Percentiles rank a stretch among this genome's conserved stretches.
Conservation (phyloP, 2,888 invertebrate genomes). For the Melanostoma mellinum region DNA sequence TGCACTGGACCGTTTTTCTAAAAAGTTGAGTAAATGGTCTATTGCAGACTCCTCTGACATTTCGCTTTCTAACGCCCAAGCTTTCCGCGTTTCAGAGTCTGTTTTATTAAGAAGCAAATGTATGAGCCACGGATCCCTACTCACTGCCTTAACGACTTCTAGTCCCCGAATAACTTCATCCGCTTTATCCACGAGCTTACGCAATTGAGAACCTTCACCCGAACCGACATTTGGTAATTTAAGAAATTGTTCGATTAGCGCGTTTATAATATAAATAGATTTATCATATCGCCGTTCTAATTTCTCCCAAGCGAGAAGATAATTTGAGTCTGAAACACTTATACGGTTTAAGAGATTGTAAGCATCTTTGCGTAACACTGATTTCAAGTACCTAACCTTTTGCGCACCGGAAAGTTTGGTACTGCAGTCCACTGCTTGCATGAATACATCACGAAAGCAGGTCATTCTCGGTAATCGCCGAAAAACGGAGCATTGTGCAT, state of each 20-base stretch:
- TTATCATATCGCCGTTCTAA: not conserved
- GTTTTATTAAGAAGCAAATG: slow-evolving; percentile 13
- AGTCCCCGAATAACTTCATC: not conserved
- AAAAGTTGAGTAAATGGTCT: not conserved
- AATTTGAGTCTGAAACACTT: not conserved
- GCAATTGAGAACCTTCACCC: not conserved
- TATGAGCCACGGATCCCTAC: slow-evolving; percentile 12
- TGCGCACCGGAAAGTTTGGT: not conserved
- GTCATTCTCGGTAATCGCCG: slow-evolving; percentile 5
- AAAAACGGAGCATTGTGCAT: slow-evolving; percentile 4
- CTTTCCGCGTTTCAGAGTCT: not conserved
- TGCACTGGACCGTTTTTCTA: slow-evolving; percentile 23
- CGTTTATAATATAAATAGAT: not conserved
- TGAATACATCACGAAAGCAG: not conserved
- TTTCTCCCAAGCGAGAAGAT: not conserved
- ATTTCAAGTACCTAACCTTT: slow-evolving; percentile 28
- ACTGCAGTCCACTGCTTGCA: slow-evolving; percentile 7
- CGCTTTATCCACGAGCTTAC: not conserved
- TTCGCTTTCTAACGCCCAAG: slow-evolving; percentile 7
- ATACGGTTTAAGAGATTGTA: slow-evolving; percentile 1
- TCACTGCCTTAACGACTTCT: not conserved
- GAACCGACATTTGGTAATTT: slow-evolving; percentile 6
- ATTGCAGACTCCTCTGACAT: slow-evolving; percentile 1
- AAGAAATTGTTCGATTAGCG: slow-evolving; percentile 6
- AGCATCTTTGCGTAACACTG: not conserved